Evolutionary conservation across 1,140 invertebrate species (phyloP), one percentile per base, ranked within the genome.

Genomic region (Megalonaias nervosa): DNA sequence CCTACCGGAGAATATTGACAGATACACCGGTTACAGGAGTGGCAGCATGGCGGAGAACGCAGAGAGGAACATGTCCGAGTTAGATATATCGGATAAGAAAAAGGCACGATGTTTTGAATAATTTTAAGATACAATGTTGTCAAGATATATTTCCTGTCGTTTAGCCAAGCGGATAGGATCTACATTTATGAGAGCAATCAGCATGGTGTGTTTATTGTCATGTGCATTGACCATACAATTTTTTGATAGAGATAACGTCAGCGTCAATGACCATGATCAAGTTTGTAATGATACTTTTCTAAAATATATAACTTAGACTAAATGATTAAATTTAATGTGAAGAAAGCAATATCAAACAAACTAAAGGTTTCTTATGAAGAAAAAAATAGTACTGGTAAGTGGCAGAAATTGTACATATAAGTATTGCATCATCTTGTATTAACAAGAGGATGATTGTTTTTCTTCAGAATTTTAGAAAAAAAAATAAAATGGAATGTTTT

Each of bases 31-130:
- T 48, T 48, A 48, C 38, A 48, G 4, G 38, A 48, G 38, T 48
- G 11, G 38, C 77, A 89, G 84, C 80, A 89, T 90, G 89, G 87
- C 87, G 55, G 87, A 88, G 74, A 86, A 88, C 87, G 89, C 89
- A 87, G 88, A 85, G 58, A 74, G 82, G 15, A 79, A 82, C 23
- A 68, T 90, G 15, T 67, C 82, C 60, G 85, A 87, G 15, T 85
- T 90, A 84, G 76, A 81, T 60, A 85, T 90, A 67, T 83, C 83
- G 55, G 83, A 85, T 60, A 71, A 75, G 73, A 83, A 87, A 81
- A 86, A 90, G 84, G 87, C 87, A 90, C 81, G 85, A 84, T 68
- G 79, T 80, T 74, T 82, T 81, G 79, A 58, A 74, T 75, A 74
- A 70, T 73, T 75, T 69, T 74, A 23, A 59, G 74, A 56, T 68